Base-by-base conservation (phyloP, 2,888 invertebrate species). In the Zelleria hepariella region DNA sequence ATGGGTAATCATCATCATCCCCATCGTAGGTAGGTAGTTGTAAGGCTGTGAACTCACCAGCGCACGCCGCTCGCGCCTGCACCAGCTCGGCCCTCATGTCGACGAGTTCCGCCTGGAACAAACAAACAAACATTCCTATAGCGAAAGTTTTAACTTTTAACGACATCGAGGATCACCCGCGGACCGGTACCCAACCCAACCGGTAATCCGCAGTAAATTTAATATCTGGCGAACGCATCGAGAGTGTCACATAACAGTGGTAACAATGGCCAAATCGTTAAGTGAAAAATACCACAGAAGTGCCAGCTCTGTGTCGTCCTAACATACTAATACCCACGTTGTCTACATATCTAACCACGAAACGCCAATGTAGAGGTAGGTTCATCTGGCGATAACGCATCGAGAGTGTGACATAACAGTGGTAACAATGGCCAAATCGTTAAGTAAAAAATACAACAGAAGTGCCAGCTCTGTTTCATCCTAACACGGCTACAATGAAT, bases 51-150 rank as follows among this genome's bases (percentile, higher is more conserved):
- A 42, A 15, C 51, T 51, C 23, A 87, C 87, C 86, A 65, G 74
- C 73, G 62, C 79, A 73, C 42, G 77, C 78, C 15, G 94, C 92
- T 71, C 92, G 89, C 15, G 93, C 91, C 67, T 94, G 93, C 58
- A 92, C 91, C 68, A 95, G 78, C 74, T 95, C 94, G 59, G 93
- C 91, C 68, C 94, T 91, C 88, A 94, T 91, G 71, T 93, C 92
- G 59, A 93, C 91, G 65, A 95, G 83, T 80, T 95, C 95, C 60
- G 95, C 94, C 95, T 95, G 87, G 58, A 75, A 77, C 70, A 76
- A 60, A 60, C 58, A 69, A 68, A 68, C 68, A 67, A 66, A 65
- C 24, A 42, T 42, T 51, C 24, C 24, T 24, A n/a, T 25, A 53
- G 53, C 24, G 7, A 53, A n/a, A 53, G 23, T 53, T 10, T 20